Evolutionary conservation across 1,140 invertebrate species (phyloP), one percentile per base, ranked within the genome.

Genomic region (Pogonognathellus flavescens): DNA sequence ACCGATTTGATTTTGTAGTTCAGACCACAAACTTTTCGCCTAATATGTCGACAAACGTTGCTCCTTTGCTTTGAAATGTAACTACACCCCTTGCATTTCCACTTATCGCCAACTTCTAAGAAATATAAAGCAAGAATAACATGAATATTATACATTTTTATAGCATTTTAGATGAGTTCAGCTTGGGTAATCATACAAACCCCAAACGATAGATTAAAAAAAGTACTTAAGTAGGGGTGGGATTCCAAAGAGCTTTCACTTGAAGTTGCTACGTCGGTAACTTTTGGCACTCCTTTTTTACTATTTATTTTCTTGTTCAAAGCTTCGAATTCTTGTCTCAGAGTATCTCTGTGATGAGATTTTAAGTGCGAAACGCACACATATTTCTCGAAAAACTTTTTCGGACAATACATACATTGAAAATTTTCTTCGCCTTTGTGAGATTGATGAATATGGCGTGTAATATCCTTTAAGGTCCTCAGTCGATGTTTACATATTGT

Each of bases 351-450:
- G n/a, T 76, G 70, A 6, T 25, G 8, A 76, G 16, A n/a, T 76
- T 76, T 76, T 31, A 76, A n/a, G 41, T 76, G 70, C 7, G 10
- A 18, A 0, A 76, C 25, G n/a, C 70, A 76, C 14, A 76, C 49
- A 18, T 76, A 76, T 76, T 31, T 41, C 31, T 76, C 70, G 16
- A 49, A n/a, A 31, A 76, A 76, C 49, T 76, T 76, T 18, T 76
- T 76, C 11, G 9, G 9, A 18, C 70, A 76, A 8, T 76, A 76
- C 9, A 16, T 10, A 31, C 70, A 76, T 31, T 76, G 70, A 50
- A 50, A 76, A n/a, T 50, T 76, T 0, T 25, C 22, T 18, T 50
- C 31, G 8, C 70, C 70, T 76, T 76, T 76, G 8, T 76, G 70
- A n/a, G 20, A 25, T 6, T n/a, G 11, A 8, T 49, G 13, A 18